phyloP scores from a whole-genome alignment of 2,797 vertebrate genomes.

The Arremon aurantiirostris region DNA sequence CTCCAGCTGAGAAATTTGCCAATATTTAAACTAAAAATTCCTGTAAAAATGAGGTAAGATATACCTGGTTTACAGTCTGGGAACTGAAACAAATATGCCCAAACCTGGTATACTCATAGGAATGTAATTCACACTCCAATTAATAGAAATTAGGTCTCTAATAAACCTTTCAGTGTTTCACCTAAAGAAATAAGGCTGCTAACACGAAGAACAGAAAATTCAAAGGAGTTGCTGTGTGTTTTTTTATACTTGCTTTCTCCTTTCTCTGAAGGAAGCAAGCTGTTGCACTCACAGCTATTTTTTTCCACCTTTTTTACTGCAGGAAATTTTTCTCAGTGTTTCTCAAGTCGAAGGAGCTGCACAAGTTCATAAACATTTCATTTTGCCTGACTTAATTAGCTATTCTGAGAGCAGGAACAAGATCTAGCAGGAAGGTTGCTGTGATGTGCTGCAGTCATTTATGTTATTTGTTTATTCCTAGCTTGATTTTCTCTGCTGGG shows the following conservation, averaged over 20 bases:
- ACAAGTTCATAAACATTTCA: fast-evolving
- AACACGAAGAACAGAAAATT: neutral
- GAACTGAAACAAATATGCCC: neutral
- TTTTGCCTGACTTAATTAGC: neutral
- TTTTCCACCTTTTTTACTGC: neutral
- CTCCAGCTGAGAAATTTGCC: neutral
- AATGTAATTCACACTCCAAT: neutral
- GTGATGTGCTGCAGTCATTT: neutral
- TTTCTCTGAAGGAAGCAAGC: neutral
- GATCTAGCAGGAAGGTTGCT: neutral
- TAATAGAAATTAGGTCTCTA: neutral
- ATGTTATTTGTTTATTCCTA: neutral
- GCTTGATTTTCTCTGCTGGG: neutral
- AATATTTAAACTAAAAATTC: neutral
- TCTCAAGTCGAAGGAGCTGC: neutral
- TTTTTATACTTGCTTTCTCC: neutral
- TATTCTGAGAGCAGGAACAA: neutral
- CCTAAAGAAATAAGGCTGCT: neutral
- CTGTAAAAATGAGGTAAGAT: neutral
- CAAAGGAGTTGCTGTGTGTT: neutral
- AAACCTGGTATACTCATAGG: fast-evolving
- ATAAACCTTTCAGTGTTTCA: neutral
- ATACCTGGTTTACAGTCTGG: neutral
- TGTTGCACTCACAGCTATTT: neutral
- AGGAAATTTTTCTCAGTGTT: neutral